Evolutionary conservation across 2,888 invertebrate species (phyloP), one percentile per base, ranked within the genome.

Genomic region (Agrochola lychnidis): DNA sequence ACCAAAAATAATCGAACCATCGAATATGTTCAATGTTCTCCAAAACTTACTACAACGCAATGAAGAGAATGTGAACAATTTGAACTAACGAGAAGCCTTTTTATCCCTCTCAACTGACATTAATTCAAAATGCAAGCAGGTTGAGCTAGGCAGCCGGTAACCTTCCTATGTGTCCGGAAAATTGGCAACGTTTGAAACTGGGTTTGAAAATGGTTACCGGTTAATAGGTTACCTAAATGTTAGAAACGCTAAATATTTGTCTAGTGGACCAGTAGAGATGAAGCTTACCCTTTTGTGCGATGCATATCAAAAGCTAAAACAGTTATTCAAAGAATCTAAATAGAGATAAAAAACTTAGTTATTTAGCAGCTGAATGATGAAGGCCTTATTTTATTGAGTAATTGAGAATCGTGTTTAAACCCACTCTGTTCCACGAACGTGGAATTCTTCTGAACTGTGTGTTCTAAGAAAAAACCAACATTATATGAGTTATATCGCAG

Each of bases 171-270:
- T 71, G 73, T 63, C 66, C 40, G 45, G 72, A 76, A 78, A 73
- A 73, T 85, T 81, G 76, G 76, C 72, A 78, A 45, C 62, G 7
- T 56, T 59, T 63, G 48, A 40, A 78, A 72, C 63, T 73, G 51
- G 70, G 70, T n/a, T n/a, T n/a, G n/a, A n/a, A n/a, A n/a, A n/a
- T n/a, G n/a, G n/a, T n/a, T n/a, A n/a, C n/a, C n/a, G n/a, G n/a
- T n/a, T n/a, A n/a, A n/a, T n/a, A n/a, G 81, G 78, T 78, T 59
- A 81, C 72, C 78, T 70, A 45, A 70, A 76, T 84, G 3, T n/a
- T 63, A 40, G 22, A 6, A 5, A 36, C 25, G 30, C 45, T 48
- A 57, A 36, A 19, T 45, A 59, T 56, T 42, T 53, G 19, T 45
- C 7, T 61, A 48, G n/a, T n/a, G 2, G 19, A 25, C 12, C 12